Percentiles rank a stretch among this genome's conserved stretches.
phyloP scores from a whole-genome alignment of 2,113 vertebrate species.

The Meles meles region DNA sequence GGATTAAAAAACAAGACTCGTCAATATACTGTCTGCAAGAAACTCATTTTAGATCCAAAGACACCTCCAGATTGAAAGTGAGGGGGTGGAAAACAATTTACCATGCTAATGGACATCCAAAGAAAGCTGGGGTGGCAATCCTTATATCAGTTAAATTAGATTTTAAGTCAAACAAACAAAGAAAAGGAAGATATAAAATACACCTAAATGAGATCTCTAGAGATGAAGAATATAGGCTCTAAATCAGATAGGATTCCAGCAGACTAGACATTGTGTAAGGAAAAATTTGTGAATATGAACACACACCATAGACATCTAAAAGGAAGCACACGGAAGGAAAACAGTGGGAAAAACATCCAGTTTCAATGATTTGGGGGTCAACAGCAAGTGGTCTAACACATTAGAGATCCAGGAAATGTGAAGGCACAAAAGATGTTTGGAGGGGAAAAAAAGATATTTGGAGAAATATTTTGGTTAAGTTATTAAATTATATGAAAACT shows the following conservation, averaged over 20 bases:
- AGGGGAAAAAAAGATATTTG: not conserved
- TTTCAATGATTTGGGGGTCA: not conserved
- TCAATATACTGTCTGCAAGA: too few relatives aligned
- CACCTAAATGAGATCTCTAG: not conserved
- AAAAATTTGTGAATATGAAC: not conserved
- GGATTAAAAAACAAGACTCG: too few relatives aligned
- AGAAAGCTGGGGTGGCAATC: too few relatives aligned
- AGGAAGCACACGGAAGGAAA: not conserved
- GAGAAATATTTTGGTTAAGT: not conserved
- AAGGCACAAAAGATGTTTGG: not conserved
- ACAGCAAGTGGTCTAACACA: not conserved
- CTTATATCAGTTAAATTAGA: too few relatives aligned
- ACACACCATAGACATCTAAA: not conserved
- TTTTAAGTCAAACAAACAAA: too few relatives aligned
- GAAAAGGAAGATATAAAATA: not conserved
- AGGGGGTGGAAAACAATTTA: too few relatives aligned
- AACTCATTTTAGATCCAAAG: too few relatives aligned
- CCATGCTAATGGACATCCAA: too few relatives aligned
- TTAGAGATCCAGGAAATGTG: not conserved
- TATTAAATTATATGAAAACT: not conserved
- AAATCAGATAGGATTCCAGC: not conserved
- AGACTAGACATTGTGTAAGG: not conserved
- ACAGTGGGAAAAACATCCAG: not conserved
- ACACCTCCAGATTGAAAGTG: too few relatives aligned
- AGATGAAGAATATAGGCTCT: not conserved